Evolutionary conservation across 2,797 vertebrate genomes (phyloP).

Genomic region (Tokudaia muenninki): DNA sequence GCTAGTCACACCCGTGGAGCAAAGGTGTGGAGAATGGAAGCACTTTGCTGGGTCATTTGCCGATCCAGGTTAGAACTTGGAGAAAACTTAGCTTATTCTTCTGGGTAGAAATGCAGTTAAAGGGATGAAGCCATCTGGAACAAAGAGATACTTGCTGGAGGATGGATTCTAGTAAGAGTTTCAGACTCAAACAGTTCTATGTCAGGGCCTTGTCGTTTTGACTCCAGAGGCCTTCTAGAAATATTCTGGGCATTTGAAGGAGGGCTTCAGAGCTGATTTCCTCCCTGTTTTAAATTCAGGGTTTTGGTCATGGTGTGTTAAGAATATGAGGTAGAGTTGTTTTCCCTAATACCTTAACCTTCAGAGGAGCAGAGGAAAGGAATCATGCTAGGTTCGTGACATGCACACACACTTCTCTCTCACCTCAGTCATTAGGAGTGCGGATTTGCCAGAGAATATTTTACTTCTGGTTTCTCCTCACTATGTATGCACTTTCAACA

Average conservation of each 20-base stretch:
- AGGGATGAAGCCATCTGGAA: neutral
- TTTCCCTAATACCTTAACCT: neutral
- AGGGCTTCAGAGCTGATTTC: neutral
- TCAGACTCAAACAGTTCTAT: neutral
- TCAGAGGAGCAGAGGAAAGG: neutral
- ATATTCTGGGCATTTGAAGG: neutral
- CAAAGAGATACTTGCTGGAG: neutral
- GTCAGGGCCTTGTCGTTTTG: neutral
- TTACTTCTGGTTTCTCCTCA: neutral
- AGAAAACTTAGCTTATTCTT: conserved; percentile 38
- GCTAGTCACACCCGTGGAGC: neutral
- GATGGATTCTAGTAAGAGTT: neutral
- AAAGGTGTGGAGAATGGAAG: neutral
- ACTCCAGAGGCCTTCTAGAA: neutral
- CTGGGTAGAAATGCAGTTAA: conserved; percentile 1
- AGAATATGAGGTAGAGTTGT: neutral
- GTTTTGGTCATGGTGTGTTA: neutral
- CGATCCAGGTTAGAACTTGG: neutral
- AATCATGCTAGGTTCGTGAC: neutral
- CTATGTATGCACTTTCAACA: neutral
- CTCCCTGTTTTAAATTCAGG: neutral
- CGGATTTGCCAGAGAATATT: neutral
- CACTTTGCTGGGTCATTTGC: neutral
- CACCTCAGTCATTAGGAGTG: neutral
- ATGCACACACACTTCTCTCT: neutral